A percentile compares a stretch with the other conserved stretches of the same genome.
These are phyloP conservation scores for Panthera leo DNA, from an alignment of 2,113 vertebrate genomes.

Conservation along the genomic window DNA sequence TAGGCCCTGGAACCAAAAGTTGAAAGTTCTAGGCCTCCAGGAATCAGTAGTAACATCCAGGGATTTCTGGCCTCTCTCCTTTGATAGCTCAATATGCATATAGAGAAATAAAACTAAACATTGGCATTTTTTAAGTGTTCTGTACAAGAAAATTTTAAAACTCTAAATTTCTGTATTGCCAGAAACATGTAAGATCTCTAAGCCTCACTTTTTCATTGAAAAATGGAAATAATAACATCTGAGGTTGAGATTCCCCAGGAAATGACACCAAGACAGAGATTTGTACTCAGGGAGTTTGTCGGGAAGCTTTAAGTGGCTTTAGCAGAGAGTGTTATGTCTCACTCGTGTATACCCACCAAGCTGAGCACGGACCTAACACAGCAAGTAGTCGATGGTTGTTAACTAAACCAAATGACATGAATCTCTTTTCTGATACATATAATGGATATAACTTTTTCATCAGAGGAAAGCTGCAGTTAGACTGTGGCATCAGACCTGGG, in stretches of 20 bases:
- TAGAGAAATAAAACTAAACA: background rate
- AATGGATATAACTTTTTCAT: background rate
- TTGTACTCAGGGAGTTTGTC: background rate
- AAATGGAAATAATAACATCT: background rate
- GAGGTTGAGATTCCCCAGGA: background rate
- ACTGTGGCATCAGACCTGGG: background rate
- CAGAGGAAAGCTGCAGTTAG: background rate
- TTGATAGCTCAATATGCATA: background rate
- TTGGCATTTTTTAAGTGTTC: background rate
- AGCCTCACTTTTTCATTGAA: background rate
- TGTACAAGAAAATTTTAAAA: background rate
- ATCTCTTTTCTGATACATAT: background rate
- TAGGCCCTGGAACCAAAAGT: background rate
- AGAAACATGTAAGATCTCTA: background rate
- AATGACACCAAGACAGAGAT: background rate
- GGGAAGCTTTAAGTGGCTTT: background rate
- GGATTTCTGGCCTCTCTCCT: background rate
- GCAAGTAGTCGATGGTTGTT: background rate
- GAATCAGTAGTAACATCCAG: background rate
- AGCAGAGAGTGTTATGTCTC: background rate
- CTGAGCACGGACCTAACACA: background rate
- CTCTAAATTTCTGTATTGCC: background rate
- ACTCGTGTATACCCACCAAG: background rate
- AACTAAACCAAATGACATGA: background rate
- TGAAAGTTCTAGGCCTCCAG: background rate